phyloP scores from a whole-genome alignment of 2,113 vertebrate species.

The Puffinus mauretanicus region DNA sequence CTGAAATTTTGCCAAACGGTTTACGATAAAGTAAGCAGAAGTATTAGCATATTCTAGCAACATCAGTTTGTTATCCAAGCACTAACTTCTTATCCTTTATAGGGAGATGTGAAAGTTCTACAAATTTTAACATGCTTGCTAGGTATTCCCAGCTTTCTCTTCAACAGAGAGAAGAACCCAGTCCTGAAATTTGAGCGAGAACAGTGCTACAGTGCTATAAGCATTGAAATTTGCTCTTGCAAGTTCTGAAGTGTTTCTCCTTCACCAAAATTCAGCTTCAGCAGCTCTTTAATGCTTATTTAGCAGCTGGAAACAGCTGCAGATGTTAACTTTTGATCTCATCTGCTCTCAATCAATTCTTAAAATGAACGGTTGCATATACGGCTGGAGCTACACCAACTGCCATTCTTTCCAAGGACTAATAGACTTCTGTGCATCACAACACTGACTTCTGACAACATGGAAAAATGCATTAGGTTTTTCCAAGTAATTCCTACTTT shows the following conservation, averaged over 20 bases:
- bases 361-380: not conserved
- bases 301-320: slow-evolving; percentile 38
- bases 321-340: slow-evolving; percentile 48
- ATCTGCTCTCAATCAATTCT: slow-evolving; percentile 47
- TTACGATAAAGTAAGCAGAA: not conserved
- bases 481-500: not conserved
- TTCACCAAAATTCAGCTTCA: not conserved
- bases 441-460: not conserved
- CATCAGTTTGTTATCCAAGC: not conserved
- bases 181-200: not conserved
- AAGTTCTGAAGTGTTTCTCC: not conserved
- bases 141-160: not conserved
- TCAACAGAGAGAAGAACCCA: not conserved
- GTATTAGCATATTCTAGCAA: not conserved
- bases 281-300: not conserved
- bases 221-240: not conserved
- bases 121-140: not conserved
- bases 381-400: not conserved
- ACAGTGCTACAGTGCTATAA: not conserved
- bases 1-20: not conserved
- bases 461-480: not conserved
- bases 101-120: not conserved
- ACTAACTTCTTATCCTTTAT: not conserved
- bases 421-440: not conserved
- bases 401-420: not conserved